phyloP scores from a whole-genome alignment of 1,140 invertebrate species.

The Bombus affinis region DNA sequence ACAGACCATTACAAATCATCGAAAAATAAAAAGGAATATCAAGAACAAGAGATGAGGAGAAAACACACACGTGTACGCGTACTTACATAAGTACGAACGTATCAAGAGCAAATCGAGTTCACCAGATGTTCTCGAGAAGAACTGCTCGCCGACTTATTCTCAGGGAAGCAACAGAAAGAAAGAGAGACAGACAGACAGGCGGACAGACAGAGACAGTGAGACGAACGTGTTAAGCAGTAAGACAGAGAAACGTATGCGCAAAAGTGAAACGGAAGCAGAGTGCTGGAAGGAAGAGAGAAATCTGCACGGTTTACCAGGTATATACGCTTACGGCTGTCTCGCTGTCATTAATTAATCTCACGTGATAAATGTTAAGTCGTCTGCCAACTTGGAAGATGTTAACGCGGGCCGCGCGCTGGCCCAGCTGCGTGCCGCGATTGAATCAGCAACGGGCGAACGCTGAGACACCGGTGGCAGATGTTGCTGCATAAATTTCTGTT shows the following conservation, averaged over 20 bases:
- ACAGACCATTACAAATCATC: neutral
- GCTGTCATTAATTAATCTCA: constrained; percentile 68
- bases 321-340: constrained; percentile 28
- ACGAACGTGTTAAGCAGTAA: neutral
- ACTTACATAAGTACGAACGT: neutral
- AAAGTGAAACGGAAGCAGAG: constrained; percentile 2
- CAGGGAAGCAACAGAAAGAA: neutral
- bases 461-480: constrained; percentile 51
- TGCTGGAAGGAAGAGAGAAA: neutral
- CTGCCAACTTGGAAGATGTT: constrained; percentile 65
- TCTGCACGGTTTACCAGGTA: constrained; percentile 30
- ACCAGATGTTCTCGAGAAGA: constrained; percentile 20
- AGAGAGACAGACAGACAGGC: neutral
- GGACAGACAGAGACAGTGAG: neutral
- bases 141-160: neutral
- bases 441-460: constrained; percentile 55
- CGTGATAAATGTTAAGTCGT: constrained; percentile 70
- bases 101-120: constrained; percentile 18
- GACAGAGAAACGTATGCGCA: neutral
- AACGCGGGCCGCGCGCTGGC: constrained; percentile 37
- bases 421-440: constrained; percentile 64
- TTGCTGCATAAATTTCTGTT: constrained; percentile 62
- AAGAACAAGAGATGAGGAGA: neutral
- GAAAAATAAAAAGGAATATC: neutral
- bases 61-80: neutral